Evolutionary conservation across 1,140 invertebrate species (phyloP).

Genomic region (Musca vetustissima): DNA sequence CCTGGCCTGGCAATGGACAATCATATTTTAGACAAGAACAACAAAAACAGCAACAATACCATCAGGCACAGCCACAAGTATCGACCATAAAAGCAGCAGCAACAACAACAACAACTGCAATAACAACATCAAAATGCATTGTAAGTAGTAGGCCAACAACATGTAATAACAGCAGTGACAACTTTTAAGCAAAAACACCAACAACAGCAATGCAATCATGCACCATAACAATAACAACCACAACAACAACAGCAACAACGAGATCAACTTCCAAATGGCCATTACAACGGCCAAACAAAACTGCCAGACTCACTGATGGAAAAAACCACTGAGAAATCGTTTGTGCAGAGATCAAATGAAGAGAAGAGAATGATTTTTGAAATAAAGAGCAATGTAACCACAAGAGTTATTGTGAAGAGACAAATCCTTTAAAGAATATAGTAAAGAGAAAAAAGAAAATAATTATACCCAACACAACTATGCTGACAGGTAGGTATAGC

Average conservation of each 20-base stretch:
- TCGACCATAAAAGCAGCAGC: too few species aligned
- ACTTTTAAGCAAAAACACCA: conserved; percentile 8
- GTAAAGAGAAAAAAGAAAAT: too few species aligned
- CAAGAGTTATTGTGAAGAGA: too few species aligned
- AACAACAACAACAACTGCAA: conserved; percentile 29
- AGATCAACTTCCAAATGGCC: not conserved
- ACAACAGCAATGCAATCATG: not conserved
- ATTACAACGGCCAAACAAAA: not conserved
- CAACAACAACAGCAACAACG: not conserved
- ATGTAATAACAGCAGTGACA: conserved; percentile 23
- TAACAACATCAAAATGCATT: conserved; percentile 26
- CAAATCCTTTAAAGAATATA: too few species aligned
- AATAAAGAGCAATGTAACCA: too few species aligned
- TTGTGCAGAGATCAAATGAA: too few species aligned
- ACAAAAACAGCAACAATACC: conserved; percentile 29
- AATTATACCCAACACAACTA: too few species aligned
- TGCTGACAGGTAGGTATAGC: too few species aligned
- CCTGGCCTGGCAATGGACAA: conserved; percentile 12
- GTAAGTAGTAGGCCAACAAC: conserved; percentile 27
- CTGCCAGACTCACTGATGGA: too few species aligned
- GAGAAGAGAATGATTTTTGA: too few species aligned
- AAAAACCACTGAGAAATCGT: not conserved
- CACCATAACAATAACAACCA: conserved; percentile 6
- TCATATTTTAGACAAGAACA: conserved; percentile 23
- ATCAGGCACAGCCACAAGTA: too few species aligned